These are phyloP conservation scores for Alaudala cheleensis DNA, from an alignment of 2,113 vertebrate genomes.

Conservation along the genomic window DNA sequence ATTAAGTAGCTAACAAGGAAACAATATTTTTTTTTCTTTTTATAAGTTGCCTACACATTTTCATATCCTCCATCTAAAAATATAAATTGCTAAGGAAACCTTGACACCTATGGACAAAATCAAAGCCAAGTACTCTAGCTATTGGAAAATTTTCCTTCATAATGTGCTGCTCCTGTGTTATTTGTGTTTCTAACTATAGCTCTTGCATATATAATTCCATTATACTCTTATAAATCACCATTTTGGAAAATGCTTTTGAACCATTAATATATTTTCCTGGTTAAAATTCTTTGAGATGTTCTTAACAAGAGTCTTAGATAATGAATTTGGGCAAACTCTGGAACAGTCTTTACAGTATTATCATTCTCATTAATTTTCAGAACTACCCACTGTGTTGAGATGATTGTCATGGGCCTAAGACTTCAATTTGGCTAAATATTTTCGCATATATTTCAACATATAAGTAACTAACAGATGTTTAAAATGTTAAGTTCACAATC, in stretches of 20 bases:
- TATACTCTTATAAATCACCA: conserved; percentile 82
- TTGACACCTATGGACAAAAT: conserved; percentile 44
- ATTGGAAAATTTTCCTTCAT: conserved; percentile 47
- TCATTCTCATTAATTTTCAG: conserved; percentile 99
- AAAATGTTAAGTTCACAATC: conserved; percentile 75
- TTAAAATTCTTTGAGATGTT: conserved; percentile 94
- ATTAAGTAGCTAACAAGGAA: conserved; percentile 27
- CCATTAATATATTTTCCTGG: conserved; percentile 88
- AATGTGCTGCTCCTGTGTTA: conserved; percentile 47
- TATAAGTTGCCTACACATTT: conserved; percentile 6
- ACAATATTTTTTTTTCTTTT: not conserved
- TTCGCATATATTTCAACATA: conserved; percentile 84
- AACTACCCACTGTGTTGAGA: conserved; percentile 97
- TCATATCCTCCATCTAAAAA: conserved; percentile 10
- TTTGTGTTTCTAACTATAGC: conserved; percentile 73
- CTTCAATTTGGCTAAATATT: conserved; percentile 97
- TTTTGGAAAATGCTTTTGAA: conserved; percentile 86
- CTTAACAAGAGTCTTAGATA: conserved; percentile 96
- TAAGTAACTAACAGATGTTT: conserved; percentile 80
- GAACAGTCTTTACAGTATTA: conserved; percentile 99
- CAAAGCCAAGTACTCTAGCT: conserved; percentile 18
- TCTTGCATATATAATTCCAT: conserved; percentile 84
- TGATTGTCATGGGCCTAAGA: conserved; percentile 99
- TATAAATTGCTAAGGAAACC: conserved; percentile 22
- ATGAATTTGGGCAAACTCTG: conserved; percentile 99